A percentile compares a stretch with the other conserved stretches of the same genome.
phyloP scores from a whole-genome alignment of 2,888 invertebrate genomes.

The Drosophila rellima region DNA sequence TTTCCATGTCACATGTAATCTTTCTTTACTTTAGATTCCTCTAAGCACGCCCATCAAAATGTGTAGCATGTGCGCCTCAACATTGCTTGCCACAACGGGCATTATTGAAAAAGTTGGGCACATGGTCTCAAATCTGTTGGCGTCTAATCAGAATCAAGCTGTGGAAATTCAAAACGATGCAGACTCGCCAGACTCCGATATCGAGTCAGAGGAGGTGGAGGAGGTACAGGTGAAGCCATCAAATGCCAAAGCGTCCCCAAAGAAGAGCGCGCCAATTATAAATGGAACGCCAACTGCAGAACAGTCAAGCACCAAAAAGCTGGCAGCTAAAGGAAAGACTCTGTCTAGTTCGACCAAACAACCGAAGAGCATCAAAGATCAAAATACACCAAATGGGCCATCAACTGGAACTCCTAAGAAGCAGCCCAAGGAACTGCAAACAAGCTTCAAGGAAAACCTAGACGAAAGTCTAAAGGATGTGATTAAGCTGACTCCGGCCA shows the following conservation, averaged over 20 bases:
- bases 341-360: not conserved
- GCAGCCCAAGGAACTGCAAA: slow-evolving; percentile 2
- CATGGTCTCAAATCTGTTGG: slow-evolving; percentile 21
- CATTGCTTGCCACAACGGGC: slow-evolving; percentile 29
- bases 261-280: not conserved
- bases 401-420: slow-evolving; percentile 1
- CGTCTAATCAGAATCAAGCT: not conserved
- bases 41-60: slow-evolving; percentile 38
- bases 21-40: slow-evolving; percentile 36
- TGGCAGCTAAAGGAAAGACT: not conserved
- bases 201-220: not conserved
- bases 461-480: slow-evolving; percentile 38
- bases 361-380: not conserved
- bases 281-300: not conserved
- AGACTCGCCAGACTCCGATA: not conserved
- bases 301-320: not conserved
- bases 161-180: not conserved
- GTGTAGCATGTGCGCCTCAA: slow-evolving; percentile 47
- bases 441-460: not conserved
- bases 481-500: slow-evolving; percentile 43
- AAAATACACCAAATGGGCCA: not conserved
- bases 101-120: slow-evolving; percentile 20
- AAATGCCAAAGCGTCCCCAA: not conserved
- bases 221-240: not conserved
- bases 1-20: not conserved